Evolutionary conservation across 2,888 invertebrate genomes (phyloP), one percentile per base, ranked within the genome.

Genomic region (Maniola hyperantus): DNA sequence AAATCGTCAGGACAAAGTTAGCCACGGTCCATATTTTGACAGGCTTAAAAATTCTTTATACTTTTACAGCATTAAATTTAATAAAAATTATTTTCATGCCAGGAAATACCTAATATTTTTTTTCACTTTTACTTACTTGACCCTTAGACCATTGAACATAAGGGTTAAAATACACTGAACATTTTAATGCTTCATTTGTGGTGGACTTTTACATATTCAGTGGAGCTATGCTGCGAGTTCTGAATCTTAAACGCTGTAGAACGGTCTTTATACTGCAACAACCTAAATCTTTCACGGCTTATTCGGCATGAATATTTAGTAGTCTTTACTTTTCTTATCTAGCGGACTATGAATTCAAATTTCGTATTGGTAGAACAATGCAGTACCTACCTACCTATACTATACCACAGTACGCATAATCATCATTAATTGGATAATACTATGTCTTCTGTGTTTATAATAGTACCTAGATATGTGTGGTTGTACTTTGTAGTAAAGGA

Each of bases 221-320:
- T 20, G 54, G 66, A 59, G 44, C 66, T 59, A 60, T 51, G 59
- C 51, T 58, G 48, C 69, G 60, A 48, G 69, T 66, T n/a, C 55
- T 69, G 69, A 66, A 69, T 69, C 36, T 54, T 64, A 69, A 69
- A 48, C 54, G 10, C 42, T 10, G 36, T 55, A 15, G 15, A 60
- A 65, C 55, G 48, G 11, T 65, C 61, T 65, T 62, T 65, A 65
- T 62, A 61, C 63, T 33, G 48, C 15, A 54, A 55, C 63, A 66
- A 55, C 66, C 60, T 66, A 66, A 66, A 66, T 69, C 68, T 69
- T 66, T 55, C 48, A 62, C 42, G 55, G 39, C 44, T 51, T 48
- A 53, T 66, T 48, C 59, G 34, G 20, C 55, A 60, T 64, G 63
- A 69, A 69, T 69, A 69, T 69, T 66, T 63, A 69, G 54, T 64